Evolutionary conservation across 2,797 vertebrate genomes (phyloP), one percentile per base, ranked within the genome.

Genomic region (Urophycis tenuis): DNA sequence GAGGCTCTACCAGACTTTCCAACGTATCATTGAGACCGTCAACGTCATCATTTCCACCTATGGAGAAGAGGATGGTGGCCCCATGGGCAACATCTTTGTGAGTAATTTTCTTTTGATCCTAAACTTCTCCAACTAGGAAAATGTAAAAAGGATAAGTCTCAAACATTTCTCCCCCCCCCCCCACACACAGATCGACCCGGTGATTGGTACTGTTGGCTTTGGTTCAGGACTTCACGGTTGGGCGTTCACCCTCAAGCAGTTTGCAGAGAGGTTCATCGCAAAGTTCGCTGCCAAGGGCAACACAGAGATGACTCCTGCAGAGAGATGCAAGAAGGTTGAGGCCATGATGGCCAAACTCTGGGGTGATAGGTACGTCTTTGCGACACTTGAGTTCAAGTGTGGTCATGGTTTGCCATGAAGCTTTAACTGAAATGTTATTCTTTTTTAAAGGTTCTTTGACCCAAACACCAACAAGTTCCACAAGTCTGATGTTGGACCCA

Each of bases 311-410:
- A 86, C 89, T 1, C 5, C 94, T 0, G 85, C 70, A 0, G 97
- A 97, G 78, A 92, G 92, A 49, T 95, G 94, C 91, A 98, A 95
- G 93, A 99, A 98, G 81, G 97, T 99, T 2, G 97, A 98, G 75
- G 97, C 98, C 82, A 97, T 99, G 96, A 99, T 98, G 97, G 99
- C 96, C 90, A 98, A 97, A 83, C 92, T 99, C 78, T 98, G 97
- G 97, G 97, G 97, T 75, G 95, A 97, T 67, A 91, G 93, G 97
- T 98, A 76, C 87, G 5, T 29, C 94, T 79, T 14, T 35, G 10
- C 39, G 31, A 17, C 14, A n/a, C 35, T 19, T 30, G 0, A 36
- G n/a, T 15, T 29, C 11, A 6, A 25, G 12, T 41, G n/a, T 14
- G 12, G 36, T 39, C 36, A 5, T 30, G 36, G 31, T 71, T 33